Evolutionary conservation across 2,888 invertebrate genomes (phyloP), one percentile per base, ranked within the genome.

Genomic region (Cremastobaeus sp.): DNA sequence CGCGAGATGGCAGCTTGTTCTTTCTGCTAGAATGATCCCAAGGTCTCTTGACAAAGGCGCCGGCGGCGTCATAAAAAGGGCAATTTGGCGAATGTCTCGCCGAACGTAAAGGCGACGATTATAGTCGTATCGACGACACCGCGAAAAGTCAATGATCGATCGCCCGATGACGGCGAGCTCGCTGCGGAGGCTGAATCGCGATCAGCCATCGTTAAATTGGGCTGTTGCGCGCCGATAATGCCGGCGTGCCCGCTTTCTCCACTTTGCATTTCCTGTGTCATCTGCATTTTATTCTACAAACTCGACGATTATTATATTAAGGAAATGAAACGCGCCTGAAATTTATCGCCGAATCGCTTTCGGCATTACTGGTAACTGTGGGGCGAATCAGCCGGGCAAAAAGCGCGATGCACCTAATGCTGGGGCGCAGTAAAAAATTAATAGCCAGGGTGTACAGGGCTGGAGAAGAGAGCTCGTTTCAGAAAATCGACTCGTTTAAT

Each of bases 91-190:
- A 32, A 39, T 21, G 32, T 41, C 70, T 69, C 54, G 45, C 57
- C 35, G 64, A 39, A 59, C 43, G 43, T 20, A 64, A 74, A 77
- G 74, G 74, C 75, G 74, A 60, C 57, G 68, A 65, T 65, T 55
- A 55, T 55, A 47, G 55, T 25, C 45, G 28, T 54, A 65, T 65
- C 52, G 54, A 45, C 54, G 52, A 52, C 35, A 55, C 55, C 55
- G 65, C 37, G 65, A 65, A 65, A 55, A 65, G 55, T 65, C 55
- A 47, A 30, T 43, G 55, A 54, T 65, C 65, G 37, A 54, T 55
- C 54, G 37, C 45, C 12, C 18, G 45, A 30, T 17, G 39, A 39
- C 20, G 17, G 55, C 55, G 3, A 25, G 54, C 28, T 9, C 20
- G 12, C 20, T 15, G 30, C 20, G 14, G n/a, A 12, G 28, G 37